phyloP scores from a whole-genome alignment of 2,113 vertebrate species.

The Lamprotornis superbus region DNA sequence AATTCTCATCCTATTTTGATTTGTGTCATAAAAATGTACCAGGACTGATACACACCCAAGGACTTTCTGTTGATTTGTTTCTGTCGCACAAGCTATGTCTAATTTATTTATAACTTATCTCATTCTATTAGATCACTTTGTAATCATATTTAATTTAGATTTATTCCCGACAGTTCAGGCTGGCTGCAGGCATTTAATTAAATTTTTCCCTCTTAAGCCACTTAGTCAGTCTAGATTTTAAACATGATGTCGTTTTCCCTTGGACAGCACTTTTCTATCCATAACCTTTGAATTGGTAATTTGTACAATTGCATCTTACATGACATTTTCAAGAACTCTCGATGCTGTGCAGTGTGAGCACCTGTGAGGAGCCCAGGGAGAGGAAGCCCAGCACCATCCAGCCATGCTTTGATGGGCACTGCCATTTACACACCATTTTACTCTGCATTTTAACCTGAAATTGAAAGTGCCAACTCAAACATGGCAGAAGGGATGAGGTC shows the following conservation, averaged over 20 bases:
- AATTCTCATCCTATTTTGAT: conserved; percentile 56
- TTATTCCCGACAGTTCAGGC: conserved; percentile 62
- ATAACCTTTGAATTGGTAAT: conserved; percentile 41
- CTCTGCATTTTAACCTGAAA: not conserved
- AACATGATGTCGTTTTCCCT: conserved; percentile 37
- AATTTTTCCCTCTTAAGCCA: conserved; percentile 62
- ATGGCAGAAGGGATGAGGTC: not conserved
- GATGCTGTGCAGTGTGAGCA: not conserved
- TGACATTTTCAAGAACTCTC: not conserved
- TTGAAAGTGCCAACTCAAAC: fast-evolving
- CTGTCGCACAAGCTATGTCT: conserved; percentile 3
- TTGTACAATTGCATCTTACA: not conserved
- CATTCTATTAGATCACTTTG: conserved; percentile 68
- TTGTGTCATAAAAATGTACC: conserved; percentile 44
- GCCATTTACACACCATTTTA: fast-evolving
- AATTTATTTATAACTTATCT: conserved; percentile 62
- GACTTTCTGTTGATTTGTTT: conserved; percentile 52
- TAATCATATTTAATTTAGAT: conserved; percentile 75
- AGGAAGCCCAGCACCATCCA: not conserved
- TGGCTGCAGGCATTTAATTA: conserved; percentile 70
- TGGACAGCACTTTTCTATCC: not conserved
- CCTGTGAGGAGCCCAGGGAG: not conserved
- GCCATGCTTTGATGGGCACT: fast-evolving
- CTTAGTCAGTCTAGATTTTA: conserved; percentile 65
- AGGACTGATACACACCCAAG: conserved; percentile 36